Evolutionary conservation across 2,888 invertebrate species (phyloP), one percentile per base, ranked within the genome.

Genomic region (Strigamia maritima): DNA sequence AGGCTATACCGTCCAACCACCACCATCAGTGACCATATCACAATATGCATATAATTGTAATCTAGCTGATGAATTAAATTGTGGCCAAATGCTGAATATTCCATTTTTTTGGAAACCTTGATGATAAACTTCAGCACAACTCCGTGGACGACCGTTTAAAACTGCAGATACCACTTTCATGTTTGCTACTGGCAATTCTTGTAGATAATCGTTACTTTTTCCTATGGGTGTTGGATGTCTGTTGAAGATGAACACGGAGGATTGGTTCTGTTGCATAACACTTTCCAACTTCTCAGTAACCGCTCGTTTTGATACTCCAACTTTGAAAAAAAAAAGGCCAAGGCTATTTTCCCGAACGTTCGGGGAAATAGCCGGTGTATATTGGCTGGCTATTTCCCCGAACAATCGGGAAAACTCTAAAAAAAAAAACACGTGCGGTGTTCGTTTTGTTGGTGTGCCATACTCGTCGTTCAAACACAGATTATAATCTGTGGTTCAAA

Each of bases 1-100:
- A 31, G 6, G 8, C 77, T 79, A 80, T 79, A 81, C 81, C n/a
- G 81, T 81, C 81, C 81, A 81, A 22, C 81, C 81, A 12, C 81
- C 81, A 14, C 81, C 81, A 14, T 79, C 76, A 4, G 79, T 81
- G 12, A 80, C 81, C 81, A 81, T 80, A 65, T 81, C 81, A 31
- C 81, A 81, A 26, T 76, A 81, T 12, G 79, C 80, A 6, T 74
- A 31, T 16, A 79, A 49, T 28, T 80, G 79, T 1, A 79, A 75
- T 12, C 24, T 8, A 60, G 79, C 77, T 2, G 79, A 40, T 10
- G 79, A 54, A 35, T 80, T 80, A 24, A 28, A 24, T 8, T 75
- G 44, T 0, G 81, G 81, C 81, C 81, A 81, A 1, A 81, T 80
- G 44, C 78, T 54, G 38, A 79, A 81, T 8, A 81, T 70, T 0